Evolutionary conservation across 2,888 invertebrate species (phyloP).

Genomic region (Branchipolynoe longqiensis): DNA sequence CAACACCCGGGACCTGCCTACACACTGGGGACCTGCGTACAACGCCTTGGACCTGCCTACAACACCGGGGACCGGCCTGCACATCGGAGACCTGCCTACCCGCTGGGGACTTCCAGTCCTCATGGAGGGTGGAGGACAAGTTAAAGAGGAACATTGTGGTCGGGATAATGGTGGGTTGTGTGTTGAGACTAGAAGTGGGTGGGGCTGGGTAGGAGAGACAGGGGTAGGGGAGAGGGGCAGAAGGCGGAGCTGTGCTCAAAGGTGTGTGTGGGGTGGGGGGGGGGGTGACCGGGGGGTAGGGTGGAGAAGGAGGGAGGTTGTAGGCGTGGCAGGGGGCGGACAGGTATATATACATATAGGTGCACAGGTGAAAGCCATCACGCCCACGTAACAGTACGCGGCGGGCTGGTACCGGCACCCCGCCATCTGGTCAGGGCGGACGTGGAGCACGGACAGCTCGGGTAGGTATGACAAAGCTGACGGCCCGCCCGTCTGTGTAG

Average conservation of each 20-base stretch:
- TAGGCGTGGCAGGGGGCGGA: neutral
- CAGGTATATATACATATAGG: slow-evolving; percentile 11
- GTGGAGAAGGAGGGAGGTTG: neutral
- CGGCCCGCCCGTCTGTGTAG: too few species aligned
- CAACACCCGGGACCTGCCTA: too few species aligned
- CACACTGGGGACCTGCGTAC: too few species aligned
- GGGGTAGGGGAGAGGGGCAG: neutral
- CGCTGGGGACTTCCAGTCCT: too few species aligned
- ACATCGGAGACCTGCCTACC: too few species aligned
- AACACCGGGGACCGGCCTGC: too few species aligned
- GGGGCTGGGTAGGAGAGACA: neutral
- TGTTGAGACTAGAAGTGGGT: neutral
- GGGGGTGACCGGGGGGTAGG: too few species aligned
- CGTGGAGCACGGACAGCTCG: too few species aligned
- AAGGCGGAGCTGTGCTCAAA: neutral
- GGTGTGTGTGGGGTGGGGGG: neutral
- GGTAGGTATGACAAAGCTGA: too few species aligned
- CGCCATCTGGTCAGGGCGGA: slow-evolving; percentile 29
- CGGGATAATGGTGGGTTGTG: slow-evolving; percentile 33
- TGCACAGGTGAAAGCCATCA: slow-evolving; percentile 47
- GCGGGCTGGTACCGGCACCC: neutral
- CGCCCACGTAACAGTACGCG: slow-evolving; percentile 22
- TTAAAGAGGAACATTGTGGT: slow-evolving; percentile 26
- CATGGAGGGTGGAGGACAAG: slow-evolving; percentile 6
- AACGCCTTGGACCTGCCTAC: too few species aligned